Base-by-base conservation (phyloP, 2,113 vertebrate genomes). In the Odobenus rosmarus region DNA sequence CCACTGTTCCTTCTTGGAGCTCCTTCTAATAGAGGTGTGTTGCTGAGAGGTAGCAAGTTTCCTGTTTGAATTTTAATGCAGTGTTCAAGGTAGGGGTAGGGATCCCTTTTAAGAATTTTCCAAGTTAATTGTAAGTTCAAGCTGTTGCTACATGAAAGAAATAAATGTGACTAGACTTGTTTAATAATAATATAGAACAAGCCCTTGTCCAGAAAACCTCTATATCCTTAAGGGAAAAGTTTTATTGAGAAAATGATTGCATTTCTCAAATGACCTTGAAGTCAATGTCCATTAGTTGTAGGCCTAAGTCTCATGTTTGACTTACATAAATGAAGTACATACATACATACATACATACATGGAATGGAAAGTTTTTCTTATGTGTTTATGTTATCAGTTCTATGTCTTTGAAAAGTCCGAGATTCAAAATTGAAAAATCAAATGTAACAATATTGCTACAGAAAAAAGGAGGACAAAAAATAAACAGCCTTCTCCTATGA, bases 361-460 rank as follows among this genome's bases (percentile, higher is more conserved):
- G 77, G 12, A 86, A 61, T 67, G 19, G 51, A 61, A 83, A 13
- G 11, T 18, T 87, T 93, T 94, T 53, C 24, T 87, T 71, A 33
- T n/a, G 31, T 61, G 33, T 83, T 84, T 91, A 77, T 46, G 61
- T 62, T 33, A 18, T 89, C 24, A 81, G 26, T 83, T 94, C 15
- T 83, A 46, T 82, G 31, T 72, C 24, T 72, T 76, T 42, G 42
- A 33, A 92, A 89, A 91, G 28, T 71, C 72, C 74, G 96, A 33
- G 26, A 90, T 96, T 95, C 51, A 95, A 92, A 93, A 42, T 39
- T 84, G 9, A 92, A 82, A 97, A 91, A 57, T 69, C 16, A 95
- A 88, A 72, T 80, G 6, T 62, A 92, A 92, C 59, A 92, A 92
- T 85, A 7, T 55, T 96, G 23, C n/a, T 15, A 79, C 24, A 71